A percentile compares a stretch with the other conserved stretches of the same genome.
Evolutionary conservation across 2,888 invertebrate genomes (phyloP).

Genomic region (Conistra vaccinii): DNA sequence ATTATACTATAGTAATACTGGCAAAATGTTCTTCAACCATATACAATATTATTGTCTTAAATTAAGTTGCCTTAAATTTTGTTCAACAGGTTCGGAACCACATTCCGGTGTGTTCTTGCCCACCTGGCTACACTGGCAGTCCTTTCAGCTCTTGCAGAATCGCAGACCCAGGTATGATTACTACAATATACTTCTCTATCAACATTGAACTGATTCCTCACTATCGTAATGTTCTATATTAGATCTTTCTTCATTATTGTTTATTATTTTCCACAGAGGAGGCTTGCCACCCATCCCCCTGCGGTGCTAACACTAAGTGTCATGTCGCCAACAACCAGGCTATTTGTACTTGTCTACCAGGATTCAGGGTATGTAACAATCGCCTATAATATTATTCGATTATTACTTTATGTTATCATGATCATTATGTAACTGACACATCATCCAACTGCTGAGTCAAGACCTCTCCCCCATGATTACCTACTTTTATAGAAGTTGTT

Average conservation of each 20-base stretch:
- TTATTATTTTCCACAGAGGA: slow-evolving; percentile 91
- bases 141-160: slow-evolving; percentile 93
- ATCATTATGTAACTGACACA: too few relatives aligned
- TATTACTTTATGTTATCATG: neutral
- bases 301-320: slow-evolving; percentile 95
- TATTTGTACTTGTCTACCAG: slow-evolving; percentile 94
- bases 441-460: too few relatives aligned
- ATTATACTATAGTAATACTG: neutral
- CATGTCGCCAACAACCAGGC: slow-evolving; percentile 94
- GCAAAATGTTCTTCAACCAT: neutral
- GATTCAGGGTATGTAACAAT: slow-evolving; percentile 89
- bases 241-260: neutral
- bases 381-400: neutral
- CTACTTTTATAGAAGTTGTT: too few relatives aligned
- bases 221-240: neutral
- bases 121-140: slow-evolving; percentile 94
- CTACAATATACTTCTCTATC: neutral
- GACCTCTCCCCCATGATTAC: too few relatives aligned
- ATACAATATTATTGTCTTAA: neutral
- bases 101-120: slow-evolving; percentile 95
- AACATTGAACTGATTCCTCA: neutral
- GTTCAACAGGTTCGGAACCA: slow-evolving; percentile 92
- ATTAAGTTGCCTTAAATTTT: neutral
- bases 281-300: slow-evolving; percentile 95
- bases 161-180: slow-evolving; percentile 93